Conservation (phyloP, 2,888 invertebrate genomes). For the Eretmocerus hayati region DNA sequence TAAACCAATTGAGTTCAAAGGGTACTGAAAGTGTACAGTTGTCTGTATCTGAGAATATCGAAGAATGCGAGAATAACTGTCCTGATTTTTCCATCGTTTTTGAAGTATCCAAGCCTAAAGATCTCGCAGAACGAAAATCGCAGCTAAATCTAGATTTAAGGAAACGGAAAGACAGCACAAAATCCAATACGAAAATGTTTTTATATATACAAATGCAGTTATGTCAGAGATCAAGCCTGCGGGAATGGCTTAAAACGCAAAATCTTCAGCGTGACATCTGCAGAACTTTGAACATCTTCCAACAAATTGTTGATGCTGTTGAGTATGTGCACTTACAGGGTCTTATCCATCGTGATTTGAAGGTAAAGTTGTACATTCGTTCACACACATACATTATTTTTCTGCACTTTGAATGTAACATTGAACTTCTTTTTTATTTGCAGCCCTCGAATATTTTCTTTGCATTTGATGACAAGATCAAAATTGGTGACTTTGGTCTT, state of each 20-base stretch:
- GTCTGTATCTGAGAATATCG: slow-evolving; percentile 2
- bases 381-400: too few relatives aligned
- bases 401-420: slow-evolving; percentile 19
- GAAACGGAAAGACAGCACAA: slow-evolving; percentile 23
- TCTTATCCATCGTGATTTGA: slow-evolving; percentile 92
- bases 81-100: slow-evolving; percentile 24
- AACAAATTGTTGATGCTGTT: slow-evolving; percentile 89
- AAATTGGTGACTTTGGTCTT: slow-evolving; percentile 98
- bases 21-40: slow-evolving; percentile 5
- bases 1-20: slow-evolving; percentile 7
- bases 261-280: slow-evolving; percentile 33
- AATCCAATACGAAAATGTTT: slow-evolving; percentile 54
- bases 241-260: slow-evolving; percentile 71
- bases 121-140: slow-evolving; percentile 17
- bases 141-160: slow-evolving; percentile 22
- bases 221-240: slow-evolving; percentile 79
- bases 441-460: slow-evolving; percentile 90
- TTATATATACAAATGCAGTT: slow-evolving; percentile 98
- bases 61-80: slow-evolving; percentile 10
- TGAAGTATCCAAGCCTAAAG: slow-evolving; percentile 14
- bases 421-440: slow-evolving; percentile 15
- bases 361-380: too few relatives aligned
- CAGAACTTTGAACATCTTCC: slow-evolving; percentile 64
- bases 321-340: slow-evolving; percentile 91
- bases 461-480: slow-evolving; percentile 80